Conservation (phyloP, 2,888 invertebrate species). For the Argynnis bischoffii region DNA sequence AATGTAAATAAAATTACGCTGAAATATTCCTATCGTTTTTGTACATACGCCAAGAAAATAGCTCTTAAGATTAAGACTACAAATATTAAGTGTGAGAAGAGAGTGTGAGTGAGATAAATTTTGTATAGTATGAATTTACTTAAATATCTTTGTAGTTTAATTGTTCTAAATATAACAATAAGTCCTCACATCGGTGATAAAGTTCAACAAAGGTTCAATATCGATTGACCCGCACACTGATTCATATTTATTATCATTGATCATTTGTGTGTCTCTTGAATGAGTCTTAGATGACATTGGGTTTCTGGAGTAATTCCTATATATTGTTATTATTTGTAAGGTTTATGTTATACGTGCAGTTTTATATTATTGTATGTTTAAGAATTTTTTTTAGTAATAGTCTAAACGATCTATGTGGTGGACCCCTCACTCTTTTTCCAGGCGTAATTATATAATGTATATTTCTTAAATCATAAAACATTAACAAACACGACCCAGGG, state of each 20-base stretch:
- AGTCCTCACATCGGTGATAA: slow-evolving; percentile 27
- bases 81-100: too few relatives aligned
- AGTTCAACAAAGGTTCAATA: slow-evolving; percentile 36
- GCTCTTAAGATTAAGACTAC: neutral
- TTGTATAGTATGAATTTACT: neutral
- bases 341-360: too few relatives aligned
- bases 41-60: neutral
- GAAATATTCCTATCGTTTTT: neutral
- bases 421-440: too few relatives aligned
- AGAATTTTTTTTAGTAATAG: too few relatives aligned
- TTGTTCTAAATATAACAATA: slow-evolving; percentile 22
- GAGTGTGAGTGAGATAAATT: too few relatives aligned
- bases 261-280: slow-evolving; percentile 43
- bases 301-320: neutral
- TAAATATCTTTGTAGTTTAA: neutral
- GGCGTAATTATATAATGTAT: too few relatives aligned
- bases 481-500: too few relatives aligned
- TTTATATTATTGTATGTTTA: too few relatives aligned
- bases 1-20: neutral
- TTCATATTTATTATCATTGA: slow-evolving; percentile 59
- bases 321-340: neutral
- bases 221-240: slow-evolving; percentile 55
- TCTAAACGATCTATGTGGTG: too few relatives aligned
- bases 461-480: too few relatives aligned
- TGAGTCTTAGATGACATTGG: slow-evolving; percentile 30